Evolutionary conservation across 2,888 invertebrate species (phyloP).

Genomic region (Geotrupes spiniger): DNA sequence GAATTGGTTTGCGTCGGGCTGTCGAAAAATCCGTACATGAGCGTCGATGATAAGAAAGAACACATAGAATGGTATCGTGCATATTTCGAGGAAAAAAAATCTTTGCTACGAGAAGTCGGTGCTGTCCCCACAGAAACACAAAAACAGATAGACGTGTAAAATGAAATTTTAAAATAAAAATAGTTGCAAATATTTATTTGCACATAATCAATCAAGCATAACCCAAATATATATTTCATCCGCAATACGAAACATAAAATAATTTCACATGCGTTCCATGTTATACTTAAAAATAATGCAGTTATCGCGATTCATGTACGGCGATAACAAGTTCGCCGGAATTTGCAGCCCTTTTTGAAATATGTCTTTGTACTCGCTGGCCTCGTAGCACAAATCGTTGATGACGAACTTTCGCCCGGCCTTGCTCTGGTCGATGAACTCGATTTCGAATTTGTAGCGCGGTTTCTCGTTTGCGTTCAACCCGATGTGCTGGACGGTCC

Average conservation of each 20-base stretch:
- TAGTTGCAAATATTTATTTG: no score
- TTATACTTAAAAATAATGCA: background rate
- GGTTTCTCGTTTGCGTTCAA: background rate
- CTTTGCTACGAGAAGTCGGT: constrained; percentile 65
- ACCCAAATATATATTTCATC: no score
- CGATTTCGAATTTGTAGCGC: background rate
- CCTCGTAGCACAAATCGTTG: background rate
- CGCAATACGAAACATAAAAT: background rate
- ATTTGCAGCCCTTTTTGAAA: background rate
- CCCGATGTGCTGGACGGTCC: background rate
- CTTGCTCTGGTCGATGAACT: background rate
- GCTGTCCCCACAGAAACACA: constrained; percentile 49
- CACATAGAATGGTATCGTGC: constrained; percentile 90
- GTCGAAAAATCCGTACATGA: constrained; percentile 91
- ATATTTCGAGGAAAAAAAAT: constrained; percentile 81
- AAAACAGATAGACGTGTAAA: background rate
- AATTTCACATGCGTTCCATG: background rate
- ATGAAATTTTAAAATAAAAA: background rate
- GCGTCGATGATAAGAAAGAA: constrained; percentile 80
- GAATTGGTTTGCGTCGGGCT: constrained; percentile 91
- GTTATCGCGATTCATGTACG: background rate
- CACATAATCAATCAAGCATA: no score
- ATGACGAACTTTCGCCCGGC: background rate
- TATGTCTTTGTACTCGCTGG: background rate
- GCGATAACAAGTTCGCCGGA: background rate